Percentiles rank a stretch among this genome's conserved stretches.
Evolutionary conservation across 2,797 vertebrate genomes (phyloP).

Genomic region (Phoxinus dragarum): DNA sequence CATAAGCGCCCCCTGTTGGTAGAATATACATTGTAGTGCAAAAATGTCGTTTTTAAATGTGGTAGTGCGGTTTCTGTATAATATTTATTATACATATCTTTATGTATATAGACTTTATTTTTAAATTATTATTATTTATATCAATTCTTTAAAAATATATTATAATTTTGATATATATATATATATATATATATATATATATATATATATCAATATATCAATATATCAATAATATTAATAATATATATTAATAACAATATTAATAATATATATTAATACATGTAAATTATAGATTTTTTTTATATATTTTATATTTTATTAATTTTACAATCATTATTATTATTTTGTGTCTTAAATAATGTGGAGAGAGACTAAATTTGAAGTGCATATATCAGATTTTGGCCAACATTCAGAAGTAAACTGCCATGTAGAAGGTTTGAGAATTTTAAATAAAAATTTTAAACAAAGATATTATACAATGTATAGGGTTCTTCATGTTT

Average conservation of each 20-base stretch:
- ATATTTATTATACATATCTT: not conserved
- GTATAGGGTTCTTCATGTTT: not conserved
- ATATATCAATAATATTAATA: too few relatives aligned
- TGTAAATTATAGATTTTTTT: not conserved
- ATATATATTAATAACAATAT: too few relatives aligned
- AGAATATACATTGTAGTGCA: not conserved
- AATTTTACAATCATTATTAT: too few relatives aligned
- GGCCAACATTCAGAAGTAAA: too few relatives aligned
- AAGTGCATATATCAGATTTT: too few relatives aligned
- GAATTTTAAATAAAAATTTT: not conserved
- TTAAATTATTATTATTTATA: not conserved
- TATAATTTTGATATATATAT: not conserved
- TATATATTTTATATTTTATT: not conserved
- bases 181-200: too few relatives aligned
- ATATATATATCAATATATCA: too few relatives aligned
- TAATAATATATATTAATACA: too few relatives aligned
- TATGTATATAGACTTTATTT: not conserved
- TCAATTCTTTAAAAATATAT: not conserved
- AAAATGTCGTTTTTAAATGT: not conserved
- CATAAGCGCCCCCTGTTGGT: slow-evolving; percentile 34
- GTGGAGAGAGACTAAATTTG: too few relatives aligned
- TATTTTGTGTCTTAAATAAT: too few relatives aligned
- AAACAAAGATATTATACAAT: not conserved
- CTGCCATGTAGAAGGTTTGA: not conserved
- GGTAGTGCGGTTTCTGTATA: not conserved